Evolutionary conservation across 2,888 invertebrate species (phyloP).

Genomic region (Brachynemurus nebulosus): DNA sequence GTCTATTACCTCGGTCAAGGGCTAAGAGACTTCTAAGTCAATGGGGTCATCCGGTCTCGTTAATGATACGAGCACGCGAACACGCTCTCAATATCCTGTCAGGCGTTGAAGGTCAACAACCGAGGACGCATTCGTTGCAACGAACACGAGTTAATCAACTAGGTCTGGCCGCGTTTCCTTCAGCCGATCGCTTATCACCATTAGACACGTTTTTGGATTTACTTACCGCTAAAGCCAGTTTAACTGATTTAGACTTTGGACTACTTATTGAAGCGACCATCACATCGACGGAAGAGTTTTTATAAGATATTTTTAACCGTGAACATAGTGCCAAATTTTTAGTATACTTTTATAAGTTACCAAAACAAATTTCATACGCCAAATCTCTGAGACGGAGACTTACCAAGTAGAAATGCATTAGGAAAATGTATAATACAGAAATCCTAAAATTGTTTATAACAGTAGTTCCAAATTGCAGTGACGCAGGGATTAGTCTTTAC

Average conservation of each 20-base stretch:
- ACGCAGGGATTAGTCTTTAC: too few species aligned
- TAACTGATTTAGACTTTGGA: conserved; percentile 74
- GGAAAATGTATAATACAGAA: too few species aligned
- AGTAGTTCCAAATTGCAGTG: too few species aligned
- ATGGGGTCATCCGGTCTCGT: conserved; percentile 63
- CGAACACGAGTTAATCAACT: conserved; percentile 20
- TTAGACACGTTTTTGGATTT: conserved; percentile 74
- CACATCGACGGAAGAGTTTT: conserved; percentile 41
- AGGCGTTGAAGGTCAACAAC: conserved; percentile 41
- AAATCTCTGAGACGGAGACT: too few species aligned
- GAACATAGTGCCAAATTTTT: too few species aligned
- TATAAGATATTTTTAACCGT: conserved; percentile 22
- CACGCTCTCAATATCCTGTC: conserved; percentile 69
- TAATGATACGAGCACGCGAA: conserved; percentile 65
- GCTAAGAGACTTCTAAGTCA: conserved; percentile 63
- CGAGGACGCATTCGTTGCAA: conserved; percentile 23
- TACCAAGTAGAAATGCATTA: too few species aligned
- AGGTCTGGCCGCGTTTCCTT: conserved; percentile 57
- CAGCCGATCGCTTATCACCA: conserved; percentile 59
- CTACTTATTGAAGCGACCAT: conserved; percentile 72
- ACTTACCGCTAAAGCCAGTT: conserved; percentile 73
- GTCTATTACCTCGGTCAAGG: conserved; percentile 60
- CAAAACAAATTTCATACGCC: too few species aligned
- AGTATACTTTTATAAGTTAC: too few species aligned
- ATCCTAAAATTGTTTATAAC: too few species aligned